Conservation (phyloP, 2,797 vertebrate species). For the Champsocephalus gunnari region DNA sequence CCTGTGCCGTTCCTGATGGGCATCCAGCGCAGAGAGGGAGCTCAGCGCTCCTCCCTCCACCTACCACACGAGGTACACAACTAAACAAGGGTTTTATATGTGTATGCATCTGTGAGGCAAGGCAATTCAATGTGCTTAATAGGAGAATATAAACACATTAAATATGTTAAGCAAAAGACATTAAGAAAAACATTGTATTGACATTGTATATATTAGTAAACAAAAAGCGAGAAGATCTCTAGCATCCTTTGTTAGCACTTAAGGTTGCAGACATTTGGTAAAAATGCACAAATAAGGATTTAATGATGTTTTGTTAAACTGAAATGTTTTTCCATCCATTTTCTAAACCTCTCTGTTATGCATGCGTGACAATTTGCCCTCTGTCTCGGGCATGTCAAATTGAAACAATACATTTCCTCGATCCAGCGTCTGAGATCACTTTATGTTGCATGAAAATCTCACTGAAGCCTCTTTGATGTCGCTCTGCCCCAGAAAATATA, state of each 20-base stretch:
- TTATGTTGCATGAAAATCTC: slow-evolving; percentile 67
- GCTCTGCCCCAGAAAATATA: slow-evolving; percentile 70
- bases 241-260: background rate
- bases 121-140: no score
- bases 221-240: background rate
- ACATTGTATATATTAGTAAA: no score
- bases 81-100: background rate
- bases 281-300: slow-evolving; percentile 7
- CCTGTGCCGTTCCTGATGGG: slow-evolving; percentile 98
- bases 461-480: slow-evolving; percentile 71
- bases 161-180: no score
- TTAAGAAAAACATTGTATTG: no score
- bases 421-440: slow-evolving; percentile 46
- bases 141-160: no score
- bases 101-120: background rate
- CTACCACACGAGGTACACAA: slow-evolving; percentile 94
- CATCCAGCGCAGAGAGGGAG: slow-evolving; percentile 93
- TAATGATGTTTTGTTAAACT: slow-evolving; percentile 4
- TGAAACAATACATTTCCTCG: slow-evolving; percentile 24
- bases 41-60: slow-evolving; percentile 94
- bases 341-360: slow-evolving; percentile 18
- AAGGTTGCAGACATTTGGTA: slow-evolving; percentile 14
- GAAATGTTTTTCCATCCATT: slow-evolving; percentile 18
- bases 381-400: slow-evolving; percentile 11
- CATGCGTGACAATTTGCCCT: slow-evolving; percentile 18